Evolutionary conservation across 2,888 invertebrate species (phyloP).

Genomic region (Morpho deidamia): DNA sequence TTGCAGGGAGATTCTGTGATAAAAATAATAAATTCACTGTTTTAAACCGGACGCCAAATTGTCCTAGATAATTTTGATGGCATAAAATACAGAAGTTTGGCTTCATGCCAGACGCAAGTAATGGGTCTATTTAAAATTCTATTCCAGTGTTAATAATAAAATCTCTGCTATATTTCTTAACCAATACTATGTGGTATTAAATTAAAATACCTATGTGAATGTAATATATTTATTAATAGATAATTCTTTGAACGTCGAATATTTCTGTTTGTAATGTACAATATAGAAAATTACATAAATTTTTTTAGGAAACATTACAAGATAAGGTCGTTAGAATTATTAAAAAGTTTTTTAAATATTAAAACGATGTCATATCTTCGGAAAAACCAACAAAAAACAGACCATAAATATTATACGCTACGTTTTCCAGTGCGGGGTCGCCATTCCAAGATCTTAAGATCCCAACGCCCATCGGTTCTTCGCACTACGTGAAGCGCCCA

Average conservation of each 20-base stretch:
- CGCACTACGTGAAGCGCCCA: no score
- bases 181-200: constrained; percentile 24
- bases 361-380: no score
- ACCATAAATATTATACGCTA: no score
- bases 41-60: constrained; percentile 69
- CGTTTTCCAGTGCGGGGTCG: no score
- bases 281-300: no score
- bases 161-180: constrained; percentile 14
- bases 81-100: constrained; percentile 64
- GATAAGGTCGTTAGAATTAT: no score
- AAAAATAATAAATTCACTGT: constrained; percentile 62
- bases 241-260: constrained; percentile 57
- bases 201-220: constrained; percentile 28
- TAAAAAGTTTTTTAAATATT: no score
- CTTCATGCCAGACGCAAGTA: constrained; percentile 51
- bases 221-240: constrained; percentile 53
- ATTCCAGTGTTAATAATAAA: constrained; percentile 33
- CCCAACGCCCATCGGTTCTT: no score
- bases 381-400: no score
- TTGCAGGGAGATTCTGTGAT: constrained; percentile 50
- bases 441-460: no score
- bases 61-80: constrained; percentile 72
- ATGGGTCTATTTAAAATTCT: constrained; percentile 51
- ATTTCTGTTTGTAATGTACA: constrained; percentile 21
- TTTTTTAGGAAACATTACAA: no score